Conservation (phyloP, 2,797 vertebrate species). For the Trachurus trachurus region DNA sequence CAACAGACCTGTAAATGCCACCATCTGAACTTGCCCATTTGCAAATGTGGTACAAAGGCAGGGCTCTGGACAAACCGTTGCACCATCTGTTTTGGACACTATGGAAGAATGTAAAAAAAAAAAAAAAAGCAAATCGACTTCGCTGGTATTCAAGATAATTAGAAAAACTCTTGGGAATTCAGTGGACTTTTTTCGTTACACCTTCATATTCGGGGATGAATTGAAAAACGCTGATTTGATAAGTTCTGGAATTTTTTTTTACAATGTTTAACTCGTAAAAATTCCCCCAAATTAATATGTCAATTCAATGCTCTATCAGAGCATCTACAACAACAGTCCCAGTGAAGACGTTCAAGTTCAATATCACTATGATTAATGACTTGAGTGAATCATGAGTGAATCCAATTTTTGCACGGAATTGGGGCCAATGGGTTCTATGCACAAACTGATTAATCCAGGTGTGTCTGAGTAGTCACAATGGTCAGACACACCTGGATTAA, state of each 20-base stretch:
- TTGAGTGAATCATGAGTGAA: not conserved
- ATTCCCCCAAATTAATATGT: not conserved
- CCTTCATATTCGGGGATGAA: slow-evolving; percentile 14
- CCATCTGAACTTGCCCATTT: slow-evolving; percentile 55
- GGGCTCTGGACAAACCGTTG: slow-evolving; percentile 55
- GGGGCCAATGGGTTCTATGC: too few relatives aligned
- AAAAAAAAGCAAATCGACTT: slow-evolving; percentile 47
- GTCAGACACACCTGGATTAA: too few relatives aligned
- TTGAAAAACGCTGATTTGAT: slow-evolving; percentile 19
- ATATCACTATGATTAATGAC: not conserved
- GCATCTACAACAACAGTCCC: not conserved
- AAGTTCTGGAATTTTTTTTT: too few relatives aligned
- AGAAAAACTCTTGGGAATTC: slow-evolving; percentile 30
- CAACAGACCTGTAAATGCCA: slow-evolving; percentile 51
- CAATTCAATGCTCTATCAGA: not conserved
- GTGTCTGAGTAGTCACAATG: too few relatives aligned
- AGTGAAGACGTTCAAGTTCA: not conserved
- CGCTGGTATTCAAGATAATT: slow-evolving; percentile 47
- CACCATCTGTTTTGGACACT: slow-evolving; percentile 66
- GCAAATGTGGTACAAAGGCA: slow-evolving; percentile 57
- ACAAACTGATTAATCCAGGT: too few relatives aligned
- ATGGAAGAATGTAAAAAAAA: slow-evolving; percentile 16
- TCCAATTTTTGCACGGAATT: not conserved
- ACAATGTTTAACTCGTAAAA: too few relatives aligned
- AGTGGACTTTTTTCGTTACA: not conserved